Evolutionary conservation across 2,797 vertebrate species (phyloP), one percentile per base, ranked within the genome.

Genomic region (Ctenosaura bakeri): DNA sequence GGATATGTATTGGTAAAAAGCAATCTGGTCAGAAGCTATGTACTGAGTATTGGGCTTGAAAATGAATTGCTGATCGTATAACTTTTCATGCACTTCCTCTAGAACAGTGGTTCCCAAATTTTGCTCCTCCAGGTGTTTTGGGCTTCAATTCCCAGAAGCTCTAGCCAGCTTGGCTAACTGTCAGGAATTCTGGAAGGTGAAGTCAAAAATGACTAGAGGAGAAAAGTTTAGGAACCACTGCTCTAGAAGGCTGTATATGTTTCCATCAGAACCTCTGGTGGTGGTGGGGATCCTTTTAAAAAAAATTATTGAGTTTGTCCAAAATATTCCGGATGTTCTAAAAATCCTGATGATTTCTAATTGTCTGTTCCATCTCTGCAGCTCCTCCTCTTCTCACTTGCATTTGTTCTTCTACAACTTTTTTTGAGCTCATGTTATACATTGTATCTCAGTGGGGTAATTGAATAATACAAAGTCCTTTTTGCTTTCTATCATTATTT

Each of bases 401-500:
- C 42, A 46, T 4, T 46, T 4, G 42, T 83, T 78, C 71, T 89
- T 91, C 56, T 81, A 69, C 93, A 90, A 71, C 22, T 54, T 94
- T 86, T 82, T 85, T 82, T 0, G 3, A 90, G 92, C 59, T 93
- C 91, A 83, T 91, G 35, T 92, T 93, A 64, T 90, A 86, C 86
- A 83, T 96, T 90, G 88, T 88, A 82, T 94, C 85, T 93, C 94
- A 94, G 91, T 94, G 92, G 86, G 91, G 18, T 89, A 66, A 95
- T 96, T 95, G 93, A 83, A 94, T 95, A 92, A 86, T 92, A 84
- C 93, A 82, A 91, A 92, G 86, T 87, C 88, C 59, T 93, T 95
- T 84, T 91, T 96, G 83, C 89, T 92, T 93, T 92, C 71, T 92
- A 92, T 91, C 89, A 93, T 96, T 94, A 90, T 95, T 96, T 96